A percentile compares a stretch with the other conserved stretches of the same genome.
Evolutionary conservation across 1,140 invertebrate species (phyloP).

Genomic region (Philaenus spumarius): DNA sequence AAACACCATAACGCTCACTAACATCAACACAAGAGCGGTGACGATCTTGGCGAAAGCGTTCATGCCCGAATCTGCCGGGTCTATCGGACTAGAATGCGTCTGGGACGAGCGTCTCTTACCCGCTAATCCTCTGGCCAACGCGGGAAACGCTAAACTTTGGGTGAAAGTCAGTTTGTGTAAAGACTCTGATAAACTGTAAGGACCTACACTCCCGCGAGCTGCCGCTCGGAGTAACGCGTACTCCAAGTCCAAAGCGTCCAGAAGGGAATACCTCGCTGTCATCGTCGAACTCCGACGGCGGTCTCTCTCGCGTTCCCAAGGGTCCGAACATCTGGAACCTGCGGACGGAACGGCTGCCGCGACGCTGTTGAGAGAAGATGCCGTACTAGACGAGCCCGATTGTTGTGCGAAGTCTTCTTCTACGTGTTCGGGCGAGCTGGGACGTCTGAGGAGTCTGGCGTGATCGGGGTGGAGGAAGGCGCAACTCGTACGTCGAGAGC

Average conservation of each 20-base stretch:
- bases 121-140: conserved; percentile 58
- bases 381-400: conserved; percentile 47
- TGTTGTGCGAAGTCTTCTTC: conserved; percentile 23
- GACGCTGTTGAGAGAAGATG: conserved; percentile 45
- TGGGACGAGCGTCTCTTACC: conserved; percentile 51
- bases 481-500: conserved; percentile 47
- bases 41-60: conserved; percentile 39
- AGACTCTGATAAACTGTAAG: conserved; percentile 62
- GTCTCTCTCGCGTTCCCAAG: conserved; percentile 30
- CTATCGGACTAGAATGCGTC: conserved; percentile 40
- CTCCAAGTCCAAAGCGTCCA: conserved; percentile 62
- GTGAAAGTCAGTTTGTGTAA: conserved; percentile 69
- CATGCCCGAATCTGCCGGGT: conserved; percentile 41
- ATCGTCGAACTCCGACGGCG: conserved; percentile 44
- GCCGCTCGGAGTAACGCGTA: conserved; percentile 59
- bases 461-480: conserved; percentile 59
- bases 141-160: conserved; percentile 65
- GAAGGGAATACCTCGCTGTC: conserved; percentile 53
- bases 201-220: conserved; percentile 60
- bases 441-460: conserved; percentile 49
- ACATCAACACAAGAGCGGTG: conserved; percentile 58
- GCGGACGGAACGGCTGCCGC: conserved; percentile 37
- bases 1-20: conserved; percentile 65
- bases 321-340: conserved; percentile 38
- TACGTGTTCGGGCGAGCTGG: conserved; percentile 44